Evolutionary conservation across 2,888 invertebrate species (phyloP), one percentile per base, ranked within the genome.

Genomic region (Thyatira batis): DNA sequence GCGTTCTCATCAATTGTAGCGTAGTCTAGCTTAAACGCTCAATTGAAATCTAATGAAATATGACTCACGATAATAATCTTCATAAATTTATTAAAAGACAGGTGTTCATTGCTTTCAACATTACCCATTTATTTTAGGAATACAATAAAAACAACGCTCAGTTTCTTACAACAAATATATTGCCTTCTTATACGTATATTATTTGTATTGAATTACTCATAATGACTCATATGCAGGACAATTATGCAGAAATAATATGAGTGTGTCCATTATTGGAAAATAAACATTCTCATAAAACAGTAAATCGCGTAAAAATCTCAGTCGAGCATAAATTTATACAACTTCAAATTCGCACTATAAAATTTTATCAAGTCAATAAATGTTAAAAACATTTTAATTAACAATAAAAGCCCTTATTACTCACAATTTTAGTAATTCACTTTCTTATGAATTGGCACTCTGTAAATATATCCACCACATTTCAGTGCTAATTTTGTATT

Each of bases 1-100:
- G 51, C 45, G 46, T 27, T 45, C 39, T 48, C 52, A 51, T 39
- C 50, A 55, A 57, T 55, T 57, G 55, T 50, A 54, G 57, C 45
- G 50, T 51, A 58, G 56, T 53, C 55, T 58, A 53, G 59, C 68
- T 60, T 65, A 67, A 67, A 63, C 59, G 68, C 61, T 66, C 85
- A 85, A 88, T 87, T 86, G 86, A 87, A 84, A 82, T 80, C 84
- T 85, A 85, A 84, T 87, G 85, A 89, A 88, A 86, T 89, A 89
- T 89, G 85, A 85, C 85, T 80, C 87, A 87, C 87, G 89, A 89
- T 89, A 84, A 89, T 85, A 89, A 89, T 91, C 85, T 85, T 61
- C 78, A 89, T 90, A 90, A 91, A 89, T 88, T 27, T 85, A 84
- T 67, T 53, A 60, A 55, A 61, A 55, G 74, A 73, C 76, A 77